phyloP scores from a whole-genome alignment of 2,797 vertebrate genomes.

The Protonibea diacanthus region DNA sequence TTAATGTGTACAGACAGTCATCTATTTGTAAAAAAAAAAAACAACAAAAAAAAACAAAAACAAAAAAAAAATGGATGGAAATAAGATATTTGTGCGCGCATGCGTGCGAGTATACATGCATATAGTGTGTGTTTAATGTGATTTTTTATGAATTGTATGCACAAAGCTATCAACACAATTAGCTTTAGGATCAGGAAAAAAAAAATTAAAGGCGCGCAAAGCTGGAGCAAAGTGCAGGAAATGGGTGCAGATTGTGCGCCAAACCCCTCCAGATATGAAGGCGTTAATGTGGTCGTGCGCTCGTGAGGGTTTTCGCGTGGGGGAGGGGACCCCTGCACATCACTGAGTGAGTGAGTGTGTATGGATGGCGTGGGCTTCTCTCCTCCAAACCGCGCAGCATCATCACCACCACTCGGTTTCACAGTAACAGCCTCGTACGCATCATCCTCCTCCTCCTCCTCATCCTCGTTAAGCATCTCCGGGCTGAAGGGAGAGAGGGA shows the following conservation, averaged over 20 bases:
- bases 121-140: neutral
- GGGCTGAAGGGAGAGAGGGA: conserved; percentile 36
- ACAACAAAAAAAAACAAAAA: too few species aligned
- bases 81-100: conserved; percentile 7
- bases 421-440: conserved; percentile 71
- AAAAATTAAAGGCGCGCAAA: neutral
- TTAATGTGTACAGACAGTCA: conserved; percentile 4
- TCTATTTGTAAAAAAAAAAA: neutral
- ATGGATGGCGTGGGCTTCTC: conserved; percentile 80
- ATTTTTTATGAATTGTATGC: neutral
- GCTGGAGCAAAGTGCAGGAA: neutral
- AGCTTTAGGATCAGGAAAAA: neutral
- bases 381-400: conserved; percentile 67
- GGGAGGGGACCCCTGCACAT: conserved; percentile 74
- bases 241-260: conserved; percentile 32
- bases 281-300: conserved; percentile 57
- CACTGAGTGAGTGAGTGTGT: conserved; percentile 36
- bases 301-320: conserved; percentile 52
- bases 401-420: conserved; percentile 66
- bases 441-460: conserved; percentile 64
- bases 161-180: neutral
- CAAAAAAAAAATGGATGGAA: neutral
- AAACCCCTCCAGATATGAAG: conserved; percentile 40
- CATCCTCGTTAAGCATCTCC: conserved; percentile 61
- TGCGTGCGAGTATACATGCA: neutral